A percentile compares a stretch with the other conserved stretches of the same genome.
phyloP scores from a whole-genome alignment of 92 coral and sea anemone species.

The Heteractis magnifica region DNA sequence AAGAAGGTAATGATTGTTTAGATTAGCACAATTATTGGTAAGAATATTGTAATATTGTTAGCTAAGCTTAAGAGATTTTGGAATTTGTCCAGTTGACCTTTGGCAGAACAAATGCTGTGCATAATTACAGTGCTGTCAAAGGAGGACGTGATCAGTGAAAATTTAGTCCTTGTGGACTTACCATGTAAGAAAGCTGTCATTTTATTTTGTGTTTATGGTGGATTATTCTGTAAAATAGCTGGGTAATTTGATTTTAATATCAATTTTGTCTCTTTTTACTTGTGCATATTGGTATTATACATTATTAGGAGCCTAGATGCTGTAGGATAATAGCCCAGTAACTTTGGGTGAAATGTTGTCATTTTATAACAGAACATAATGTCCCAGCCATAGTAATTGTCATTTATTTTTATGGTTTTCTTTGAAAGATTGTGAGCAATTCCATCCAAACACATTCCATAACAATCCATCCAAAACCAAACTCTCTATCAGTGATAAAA shows the following conservation, averaged over 20 bases:
- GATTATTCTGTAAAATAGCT: conserved; percentile 21
- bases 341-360: conserved; percentile 10
- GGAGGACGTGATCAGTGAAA: neutral
- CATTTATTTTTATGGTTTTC: conserved; percentile 14
- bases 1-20: neutral
- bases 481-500: neutral
- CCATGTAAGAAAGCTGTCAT: neutral
- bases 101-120: conserved; percentile 3
- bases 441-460: neutral
- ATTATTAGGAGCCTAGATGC: neutral
- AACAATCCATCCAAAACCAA: neutral
- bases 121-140: conserved; percentile 7
- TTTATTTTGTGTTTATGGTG: conserved; percentile 21
- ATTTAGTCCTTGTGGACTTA: neutral
- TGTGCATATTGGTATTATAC: neutral
- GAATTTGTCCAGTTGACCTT: neutral
- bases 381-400: neutral
- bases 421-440: neutral
- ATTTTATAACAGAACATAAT: neutral
- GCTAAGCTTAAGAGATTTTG: neutral
- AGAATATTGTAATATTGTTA: neutral
- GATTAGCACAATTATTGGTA: neutral
- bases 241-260: conserved; percentile 30
- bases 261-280: conserved; percentile 24
- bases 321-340: neutral